Conservation (phyloP, 2,797 vertebrate genomes). For the Scomberomorus guttatus region DNA sequence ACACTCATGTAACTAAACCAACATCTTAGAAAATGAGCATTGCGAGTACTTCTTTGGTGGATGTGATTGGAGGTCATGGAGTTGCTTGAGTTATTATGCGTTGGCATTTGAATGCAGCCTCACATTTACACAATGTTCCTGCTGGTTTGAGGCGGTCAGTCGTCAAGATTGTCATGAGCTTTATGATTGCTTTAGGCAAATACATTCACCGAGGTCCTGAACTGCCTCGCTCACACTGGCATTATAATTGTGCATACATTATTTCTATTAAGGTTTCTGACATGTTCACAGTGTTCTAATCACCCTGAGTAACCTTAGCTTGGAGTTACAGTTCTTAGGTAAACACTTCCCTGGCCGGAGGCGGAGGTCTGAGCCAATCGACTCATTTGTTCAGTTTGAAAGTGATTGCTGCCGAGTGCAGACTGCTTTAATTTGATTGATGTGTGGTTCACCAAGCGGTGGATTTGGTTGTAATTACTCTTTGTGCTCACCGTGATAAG, state of each 20-base stretch:
- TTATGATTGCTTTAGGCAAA: slow-evolving; percentile 49
- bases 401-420: slow-evolving; percentile 78
- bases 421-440: slow-evolving; percentile 86
- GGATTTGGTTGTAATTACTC: slow-evolving; percentile 91
- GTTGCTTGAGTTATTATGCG: slow-evolving; percentile 14
- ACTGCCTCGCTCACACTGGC: not conserved
- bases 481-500: slow-evolving; percentile 89
- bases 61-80: slow-evolving; percentile 22
- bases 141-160: slow-evolving; percentile 10
- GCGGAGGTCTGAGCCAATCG: slow-evolving; percentile 58
- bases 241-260: slow-evolving; percentile 23
- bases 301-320: slow-evolving; percentile 66
- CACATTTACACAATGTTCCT: slow-evolving; percentile 18
- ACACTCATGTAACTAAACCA: not conserved
- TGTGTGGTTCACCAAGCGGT: slow-evolving; percentile 83
- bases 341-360: slow-evolving; percentile 66
- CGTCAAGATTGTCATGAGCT: not conserved
- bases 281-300: slow-evolving; percentile 49
- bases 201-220: slow-evolving; percentile 1
- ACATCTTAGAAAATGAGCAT: not conserved
- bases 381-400: slow-evolving; percentile 81
- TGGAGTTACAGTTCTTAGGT: slow-evolving; percentile 52
- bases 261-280: slow-evolving; percentile 57
- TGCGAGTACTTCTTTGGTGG: not conserved
- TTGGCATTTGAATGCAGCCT: slow-evolving; percentile 41